Base-by-base conservation (phyloP, 2,888 invertebrate genomes). In the Oxytorus armatus region DNA sequence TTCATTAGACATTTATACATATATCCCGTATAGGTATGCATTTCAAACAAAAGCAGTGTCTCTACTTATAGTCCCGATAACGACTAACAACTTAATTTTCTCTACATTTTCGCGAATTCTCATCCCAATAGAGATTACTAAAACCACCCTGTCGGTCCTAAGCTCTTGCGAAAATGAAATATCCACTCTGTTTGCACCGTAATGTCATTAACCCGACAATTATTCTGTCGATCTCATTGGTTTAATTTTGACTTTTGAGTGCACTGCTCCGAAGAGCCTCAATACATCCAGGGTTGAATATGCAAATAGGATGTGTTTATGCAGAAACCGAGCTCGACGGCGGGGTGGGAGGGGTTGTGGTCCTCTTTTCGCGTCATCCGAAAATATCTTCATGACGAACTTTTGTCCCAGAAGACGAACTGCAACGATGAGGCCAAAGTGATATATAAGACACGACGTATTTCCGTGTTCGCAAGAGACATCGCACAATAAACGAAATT, bases 351-450 rank as follows among this genome's bases (percentile, higher is more conserved):
- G n/a, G n/a, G n/a, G n/a, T n/a, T n/a, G n/a, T 29, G 21, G 1
- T 49, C 36, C 47, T 51, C 18, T 1, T 11, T 53, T 55, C 18
- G 8, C 21, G 7, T 53, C 53, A 14, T 63, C 55, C 36, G 16
- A 33, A 77, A 77, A 77, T 70, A 70, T 39, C 21, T 33, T 33
- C 63, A 44, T 55, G 76, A 69, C 70, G 49, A 76, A 59, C 29
- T 14, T 55, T 25, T 10, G 10, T 47, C 14, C 2, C 16, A 3
- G 3, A n/a, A 23, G 16, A 74, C 16, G 21, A 57, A 18, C n/a
- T n/a, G n/a, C n/a, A n/a, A 3, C 36, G 21, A 66, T n/a, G 49
- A 49, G 14, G 16, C 21, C 11, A 21, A 0, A n/a, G n/a, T n/a
- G n/a, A 21, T 21, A 21, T 21, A 21, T 84, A 84, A 85, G 36